Evolutionary conservation across 2,113 vertebrate species (phyloP).

Genomic region (Lagenorhynchus albirostris): DNA sequence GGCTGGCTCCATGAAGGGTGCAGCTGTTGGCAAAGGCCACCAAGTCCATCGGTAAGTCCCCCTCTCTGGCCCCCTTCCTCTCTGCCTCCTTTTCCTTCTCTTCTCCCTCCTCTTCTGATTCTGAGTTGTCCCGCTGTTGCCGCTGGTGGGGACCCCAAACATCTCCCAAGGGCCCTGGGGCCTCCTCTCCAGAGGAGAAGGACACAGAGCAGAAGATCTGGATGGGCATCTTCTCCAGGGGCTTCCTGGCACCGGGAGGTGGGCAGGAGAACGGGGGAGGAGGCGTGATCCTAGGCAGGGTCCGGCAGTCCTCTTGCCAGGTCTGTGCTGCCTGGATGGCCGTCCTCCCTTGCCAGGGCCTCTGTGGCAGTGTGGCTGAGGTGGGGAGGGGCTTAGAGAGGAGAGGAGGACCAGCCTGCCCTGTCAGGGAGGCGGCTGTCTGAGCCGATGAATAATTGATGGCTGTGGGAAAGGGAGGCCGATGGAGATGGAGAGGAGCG

Average conservation of each 20-base stretch:
- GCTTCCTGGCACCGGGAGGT: neutral
- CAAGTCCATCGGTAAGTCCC: constrained; percentile 73
- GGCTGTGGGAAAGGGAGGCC: constrained; percentile 53
- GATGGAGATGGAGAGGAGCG: constrained; percentile 60
- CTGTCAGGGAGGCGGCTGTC: constrained; percentile 7
- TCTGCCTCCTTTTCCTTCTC: constrained; percentile 77
- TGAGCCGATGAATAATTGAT: constrained; percentile 64
- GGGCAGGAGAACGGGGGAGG: neutral
- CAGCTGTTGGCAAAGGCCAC: constrained; percentile 90
- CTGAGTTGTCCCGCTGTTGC: constrained; percentile 42
- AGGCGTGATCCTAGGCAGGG: neutral
- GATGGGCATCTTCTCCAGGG: constrained; percentile 87
- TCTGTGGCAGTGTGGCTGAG: constrained; percentile 4
- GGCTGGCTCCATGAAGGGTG: constrained; percentile 93
- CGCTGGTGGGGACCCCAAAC: constrained; percentile 58
- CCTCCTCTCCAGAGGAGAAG: constrained; percentile 88
- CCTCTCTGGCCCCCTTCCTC: constrained; percentile 12
- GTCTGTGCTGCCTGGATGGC: neutral
- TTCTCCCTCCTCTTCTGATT: constrained; percentile 75
- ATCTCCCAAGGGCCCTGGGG: constrained; percentile 56
- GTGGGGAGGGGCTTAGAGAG: constrained; percentile 12
- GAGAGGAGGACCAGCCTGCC: constrained; percentile 37
- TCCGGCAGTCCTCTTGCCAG: rapidly evolving
- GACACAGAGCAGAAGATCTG: constrained; percentile 97
- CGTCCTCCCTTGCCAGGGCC: neutral